Evolutionary conservation across 2,888 invertebrate species (phyloP).

Genomic region (Phymatocera aterrima): DNA sequence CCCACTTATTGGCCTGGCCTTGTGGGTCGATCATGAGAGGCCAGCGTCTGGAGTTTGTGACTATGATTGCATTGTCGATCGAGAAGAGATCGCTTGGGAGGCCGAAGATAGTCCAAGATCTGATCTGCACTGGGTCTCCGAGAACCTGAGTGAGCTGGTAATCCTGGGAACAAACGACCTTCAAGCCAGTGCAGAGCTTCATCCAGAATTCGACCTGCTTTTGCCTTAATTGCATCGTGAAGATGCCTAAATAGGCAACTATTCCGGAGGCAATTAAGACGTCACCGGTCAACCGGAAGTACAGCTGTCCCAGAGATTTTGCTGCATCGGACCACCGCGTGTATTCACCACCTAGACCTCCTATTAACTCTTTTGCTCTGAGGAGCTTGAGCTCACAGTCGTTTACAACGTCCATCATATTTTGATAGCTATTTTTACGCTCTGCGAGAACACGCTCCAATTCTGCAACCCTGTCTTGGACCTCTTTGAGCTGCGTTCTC

Average conservation of each 20-base stretch:
- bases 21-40: constrained; percentile 97
- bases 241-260: constrained; percentile 94
- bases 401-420: constrained; percentile 90
- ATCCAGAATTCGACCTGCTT: constrained; percentile 88
- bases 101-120: constrained; percentile 94
- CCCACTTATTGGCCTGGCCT: constrained; percentile 95
- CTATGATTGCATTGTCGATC: constrained; percentile 93
- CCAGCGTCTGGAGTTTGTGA: constrained; percentile 92
- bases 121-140: constrained; percentile 91
- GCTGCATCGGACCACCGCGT: constrained; percentile 91
- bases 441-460: constrained; percentile 84
- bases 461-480: constrained; percentile 80
- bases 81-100: constrained; percentile 93
- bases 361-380: constrained; percentile 93
- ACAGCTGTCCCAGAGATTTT: constrained; percentile 81
- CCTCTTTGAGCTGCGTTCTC: constrained; percentile 84
- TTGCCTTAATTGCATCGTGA: constrained; percentile 84
- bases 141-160: constrained; percentile 88
- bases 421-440: constrained; percentile 81
- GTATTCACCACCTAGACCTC: constrained; percentile 94
- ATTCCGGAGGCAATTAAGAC: constrained; percentile 91
- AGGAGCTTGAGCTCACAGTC: constrained; percentile 91
- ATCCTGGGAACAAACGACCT: constrained; percentile 85
- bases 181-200: constrained; percentile 80
- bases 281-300: constrained; percentile 87